Conservation (phyloP, 1,140 invertebrate genomes). For the Drosophila albomicans region DNA sequence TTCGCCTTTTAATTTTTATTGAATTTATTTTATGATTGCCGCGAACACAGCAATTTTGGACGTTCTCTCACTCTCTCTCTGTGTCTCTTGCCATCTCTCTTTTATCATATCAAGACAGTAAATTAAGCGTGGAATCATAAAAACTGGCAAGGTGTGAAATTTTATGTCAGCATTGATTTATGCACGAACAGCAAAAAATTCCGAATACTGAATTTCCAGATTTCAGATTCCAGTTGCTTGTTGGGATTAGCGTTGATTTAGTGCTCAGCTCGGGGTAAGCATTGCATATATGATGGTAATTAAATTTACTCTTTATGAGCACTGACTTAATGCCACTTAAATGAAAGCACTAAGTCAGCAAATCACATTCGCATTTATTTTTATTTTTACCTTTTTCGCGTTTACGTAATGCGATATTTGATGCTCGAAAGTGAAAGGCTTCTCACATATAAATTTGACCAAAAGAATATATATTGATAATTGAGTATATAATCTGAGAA, state of each 20-base stretch:
- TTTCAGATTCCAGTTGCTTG: conserved; percentile 53
- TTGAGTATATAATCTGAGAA: too few species aligned
- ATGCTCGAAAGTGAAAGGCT: conserved; percentile 7
- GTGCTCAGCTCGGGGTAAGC: conserved; percentile 45
- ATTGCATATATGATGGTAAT: conserved; percentile 69
- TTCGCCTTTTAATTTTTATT: conserved; percentile 76
- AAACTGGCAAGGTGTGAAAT: conserved; percentile 81
- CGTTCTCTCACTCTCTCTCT: conserved; percentile 26
- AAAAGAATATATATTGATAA: too few species aligned
- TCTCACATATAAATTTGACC: not conserved
- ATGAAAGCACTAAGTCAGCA: conserved; percentile 23
- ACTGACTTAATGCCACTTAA: conserved; percentile 30
- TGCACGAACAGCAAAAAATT: conserved; percentile 53
- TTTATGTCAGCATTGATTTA: conserved; percentile 78
- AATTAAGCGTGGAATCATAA: conserved; percentile 80
- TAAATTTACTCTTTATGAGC: conserved; percentile 65
- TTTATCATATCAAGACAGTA: conserved; percentile 64
- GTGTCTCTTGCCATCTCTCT: not conserved
- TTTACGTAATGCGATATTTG: not conserved
- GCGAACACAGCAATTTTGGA: conserved; percentile 63
- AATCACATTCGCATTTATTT: not conserved
- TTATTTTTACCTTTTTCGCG: not conserved
- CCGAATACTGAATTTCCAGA: conserved; percentile 8
- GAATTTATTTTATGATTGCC: conserved; percentile 77
- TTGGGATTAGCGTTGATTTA: conserved; percentile 75